These are phyloP conservation scores for Acestrorhynchus altus DNA, from an alignment of 2,797 vertebrate genomes.

Conservation along the genomic window DNA sequence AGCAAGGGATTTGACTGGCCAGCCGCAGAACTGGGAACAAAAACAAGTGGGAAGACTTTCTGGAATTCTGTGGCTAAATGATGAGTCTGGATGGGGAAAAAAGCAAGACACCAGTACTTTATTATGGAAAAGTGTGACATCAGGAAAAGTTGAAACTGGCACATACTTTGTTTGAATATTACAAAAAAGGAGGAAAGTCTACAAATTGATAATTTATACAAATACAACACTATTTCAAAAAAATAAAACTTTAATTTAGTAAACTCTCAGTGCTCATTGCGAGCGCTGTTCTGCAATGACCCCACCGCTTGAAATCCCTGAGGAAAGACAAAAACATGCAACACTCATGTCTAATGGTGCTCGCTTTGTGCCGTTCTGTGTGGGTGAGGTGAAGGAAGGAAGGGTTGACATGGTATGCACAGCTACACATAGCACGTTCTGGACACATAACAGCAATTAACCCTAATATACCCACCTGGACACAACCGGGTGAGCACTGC, in stretches of 20 bases:
- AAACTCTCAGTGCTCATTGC: slow-evolving; percentile 89
- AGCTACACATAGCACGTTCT: slow-evolving; percentile 66
- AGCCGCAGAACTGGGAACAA: no score
- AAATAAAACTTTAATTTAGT: slow-evolving; percentile 93
- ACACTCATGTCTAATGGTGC: slow-evolving; percentile 33
- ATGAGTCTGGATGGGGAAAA: slow-evolving; percentile 53
- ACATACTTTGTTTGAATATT: slow-evolving; percentile 86
- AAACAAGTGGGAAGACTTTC: neutral
- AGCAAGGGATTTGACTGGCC: no score
- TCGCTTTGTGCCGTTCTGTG: slow-evolving; percentile 28
- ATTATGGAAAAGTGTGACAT: slow-evolving; percentile 89
- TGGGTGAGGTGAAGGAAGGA: neutral
- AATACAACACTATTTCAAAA: slow-evolving; percentile 94
- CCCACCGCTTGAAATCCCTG: slow-evolving; percentile 92
- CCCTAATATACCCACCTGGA: slow-evolving; percentile 25
- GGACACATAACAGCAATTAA: slow-evolving; percentile 55
- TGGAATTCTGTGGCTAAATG: slow-evolving; percentile 36
- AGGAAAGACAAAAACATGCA: slow-evolving; percentile 90
- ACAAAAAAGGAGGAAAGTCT: slow-evolving; percentile 91
- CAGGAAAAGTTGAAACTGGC: slow-evolving; percentile 84
- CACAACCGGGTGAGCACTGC: slow-evolving; percentile 12
- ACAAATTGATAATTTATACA: slow-evolving; percentile 99
- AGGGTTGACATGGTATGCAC: slow-evolving; percentile 62
- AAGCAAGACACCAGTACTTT: slow-evolving; percentile 86
- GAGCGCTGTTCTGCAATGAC: slow-evolving; percentile 87